These are phyloP conservation scores for Campaea margaritaria DNA, from an alignment of 2,888 invertebrate species.

Conservation along the genomic window DNA sequence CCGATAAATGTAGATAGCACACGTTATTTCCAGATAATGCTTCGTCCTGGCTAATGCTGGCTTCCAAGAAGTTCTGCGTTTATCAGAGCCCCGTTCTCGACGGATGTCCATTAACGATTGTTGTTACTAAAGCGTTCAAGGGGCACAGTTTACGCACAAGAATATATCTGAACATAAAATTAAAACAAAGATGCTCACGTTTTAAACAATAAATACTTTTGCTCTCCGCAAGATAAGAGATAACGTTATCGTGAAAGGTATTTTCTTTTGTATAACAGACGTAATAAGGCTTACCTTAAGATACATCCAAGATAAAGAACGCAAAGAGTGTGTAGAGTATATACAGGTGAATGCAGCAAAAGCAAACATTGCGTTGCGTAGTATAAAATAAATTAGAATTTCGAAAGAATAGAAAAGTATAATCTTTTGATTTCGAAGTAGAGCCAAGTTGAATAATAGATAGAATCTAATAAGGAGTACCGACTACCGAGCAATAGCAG, in stretches of 20 bases:
- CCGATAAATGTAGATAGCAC: conserved; percentile 14
- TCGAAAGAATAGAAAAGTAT: not conserved
- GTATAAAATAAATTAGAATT: not conserved
- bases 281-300: conserved; percentile 25
- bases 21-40: conserved; percentile 34
- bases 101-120: conserved; percentile 67
- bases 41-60: conserved; percentile 38
- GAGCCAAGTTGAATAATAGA: conserved; percentile 3
- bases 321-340: not conserved
- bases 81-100: conserved; percentile 47
- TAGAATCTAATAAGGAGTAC: not conserved
- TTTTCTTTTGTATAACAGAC: conserved; percentile 27
- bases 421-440: not conserved
- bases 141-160: conserved; percentile 36
- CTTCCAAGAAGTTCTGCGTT: conserved; percentile 57
- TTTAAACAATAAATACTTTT: conserved; percentile 17
- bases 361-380: not conserved
- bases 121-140: conserved; percentile 63
- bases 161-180: not conserved
- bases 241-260: conserved; percentile 28
- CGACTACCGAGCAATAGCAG: conserved; percentile 13
- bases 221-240: conserved; percentile 19
- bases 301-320: conserved; percentile 17
- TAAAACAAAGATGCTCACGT: not conserved
- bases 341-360: not conserved